Base-by-base conservation (phyloP, 2,113 vertebrate genomes). In the Indicator maculatus region DNA sequence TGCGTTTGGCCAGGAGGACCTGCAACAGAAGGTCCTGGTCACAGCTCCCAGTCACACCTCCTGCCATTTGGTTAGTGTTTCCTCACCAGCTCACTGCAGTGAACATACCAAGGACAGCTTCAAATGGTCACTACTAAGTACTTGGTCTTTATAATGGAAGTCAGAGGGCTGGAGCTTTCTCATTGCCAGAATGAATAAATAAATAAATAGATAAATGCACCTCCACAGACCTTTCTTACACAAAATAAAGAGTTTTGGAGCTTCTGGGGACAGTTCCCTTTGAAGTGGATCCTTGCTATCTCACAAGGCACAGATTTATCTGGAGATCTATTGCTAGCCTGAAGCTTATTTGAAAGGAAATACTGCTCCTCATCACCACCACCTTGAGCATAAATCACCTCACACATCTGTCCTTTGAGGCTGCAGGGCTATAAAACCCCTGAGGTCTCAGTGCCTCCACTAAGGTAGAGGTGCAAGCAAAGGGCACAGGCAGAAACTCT, bases 1-100 rank as follows among this genome's bases (percentile, higher is more conserved):
- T 99, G 84, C 96, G 98, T 88, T 99, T 99, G 82, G 99, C 99
- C 84, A 99, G 97, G 28, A 99, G 98, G 67, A 99, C 99, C 99
- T 99, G 97, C 91, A 95, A 88, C 30, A 89, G 63, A 93, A 93
- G 45, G n/a, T 60, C n/a, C 33, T 30, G 23, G 28, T 78, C 63
- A 94, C 4, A 12, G 52, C 7, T 53, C 6, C 13, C 31, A 50
- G n/a, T 52, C 60, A 83, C 52, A 16, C 55, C 52, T 75, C 28
- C 47, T 52, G 21, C 59, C 9, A 7, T 6, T 56, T 12, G 5
- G 5, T 33, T 55, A 16, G 20, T 0, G 2, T 21, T 47, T 61
- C 60, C 38, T 36, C 53, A 36, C 19, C 6, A 80, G 17, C 12
- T 60, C 26, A 11, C n/a, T 52, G 17, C 27, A 28, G 36, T 6